Percentiles rank a stretch among this genome's conserved stretches.
Evolutionary conservation across 1,140 invertebrate genomes (phyloP).

Genomic region (Drosophila seguyi): DNA sequence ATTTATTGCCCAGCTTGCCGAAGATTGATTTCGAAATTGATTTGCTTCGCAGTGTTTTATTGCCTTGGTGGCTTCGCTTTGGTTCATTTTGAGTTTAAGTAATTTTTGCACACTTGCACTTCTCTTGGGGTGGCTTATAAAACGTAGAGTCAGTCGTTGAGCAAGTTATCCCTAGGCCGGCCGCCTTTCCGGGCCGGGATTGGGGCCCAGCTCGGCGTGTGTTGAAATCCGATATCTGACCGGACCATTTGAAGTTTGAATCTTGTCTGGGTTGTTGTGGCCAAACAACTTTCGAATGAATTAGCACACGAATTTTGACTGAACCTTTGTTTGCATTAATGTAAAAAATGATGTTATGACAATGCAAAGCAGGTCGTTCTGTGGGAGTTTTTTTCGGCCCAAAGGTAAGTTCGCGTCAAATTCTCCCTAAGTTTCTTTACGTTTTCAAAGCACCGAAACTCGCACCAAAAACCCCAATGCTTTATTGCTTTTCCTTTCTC

Average conservation of each 20-base stretch:
- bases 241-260: slow-evolving; percentile 49
- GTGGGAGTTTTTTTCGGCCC: slow-evolving; percentile 64
- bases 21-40: slow-evolving; percentile 56
- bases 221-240: slow-evolving; percentile 59
- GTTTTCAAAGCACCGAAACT: slow-evolving; percentile 68
- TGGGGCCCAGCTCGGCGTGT: slow-evolving; percentile 14
- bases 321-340: slow-evolving; percentile 50
- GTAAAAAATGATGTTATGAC: slow-evolving; percentile 40
- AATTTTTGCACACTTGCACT: slow-evolving; percentile 55
- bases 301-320: slow-evolving; percentile 66
- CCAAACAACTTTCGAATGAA: slow-evolving; percentile 70
- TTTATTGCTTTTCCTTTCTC: slow-evolving; percentile 37
- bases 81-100: slow-evolving; percentile 15
- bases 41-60: slow-evolving; percentile 15
- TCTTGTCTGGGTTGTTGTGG: slow-evolving; percentile 47
- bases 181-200: slow-evolving; percentile 4
- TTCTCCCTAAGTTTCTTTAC: slow-evolving; percentile 40
- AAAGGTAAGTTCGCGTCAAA: slow-evolving; percentile 76
- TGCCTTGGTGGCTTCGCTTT: background rate
- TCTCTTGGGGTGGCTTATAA: slow-evolving; percentile 13
- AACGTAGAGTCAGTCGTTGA: slow-evolving; percentile 27
- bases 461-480: slow-evolving; percentile 61
- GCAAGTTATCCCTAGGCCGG: slow-evolving; percentile 33
- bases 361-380: slow-evolving; percentile 65
- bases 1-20: slow-evolving; percentile 46